Conservation (phyloP, 2,113 vertebrate species). For the Austrofundulus limnaeus region DNA sequence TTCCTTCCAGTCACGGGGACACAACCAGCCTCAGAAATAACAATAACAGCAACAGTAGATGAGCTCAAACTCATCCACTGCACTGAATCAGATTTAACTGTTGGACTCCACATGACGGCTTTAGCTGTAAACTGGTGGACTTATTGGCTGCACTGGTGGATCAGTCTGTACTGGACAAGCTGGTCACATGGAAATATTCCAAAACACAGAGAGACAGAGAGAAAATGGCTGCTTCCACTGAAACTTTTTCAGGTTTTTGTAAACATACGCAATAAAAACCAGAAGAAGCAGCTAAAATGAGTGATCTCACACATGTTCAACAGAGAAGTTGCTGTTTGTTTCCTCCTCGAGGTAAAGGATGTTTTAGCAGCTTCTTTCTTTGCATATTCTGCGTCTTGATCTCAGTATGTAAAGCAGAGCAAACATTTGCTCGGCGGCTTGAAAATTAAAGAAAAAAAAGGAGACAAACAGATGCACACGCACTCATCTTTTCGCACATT, state of each 20-base stretch:
- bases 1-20: neutral
- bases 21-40: neutral
- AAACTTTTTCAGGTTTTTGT: constrained; percentile 15
- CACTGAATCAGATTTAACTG: constrained; percentile 22
- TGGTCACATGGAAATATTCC: constrained; percentile 32
- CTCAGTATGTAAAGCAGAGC: constrained; percentile 44
- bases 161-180: constrained; percentile 27
- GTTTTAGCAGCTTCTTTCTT: constrained; percentile 43
- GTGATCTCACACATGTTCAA: neutral
- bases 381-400: constrained; percentile 33
- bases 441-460: constrained; percentile 18
- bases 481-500: constrained; percentile 50
- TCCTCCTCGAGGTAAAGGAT: constrained; percentile 7
- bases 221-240: neutral
- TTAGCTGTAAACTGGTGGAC: constrained; percentile 24
- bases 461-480: constrained; percentile 53
- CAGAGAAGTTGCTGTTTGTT: constrained; percentile 19
- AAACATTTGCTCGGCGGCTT: constrained; percentile 35
- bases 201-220: neutral
- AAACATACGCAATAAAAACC: neutral
- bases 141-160: constrained; percentile 22
- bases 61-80: neutral
- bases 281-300: neutral
- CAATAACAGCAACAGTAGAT: rapidly evolving
- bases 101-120: constrained; percentile 9